Base-by-base conservation (phyloP, 2,888 invertebrate species). In the Limenitis camilla region DNA sequence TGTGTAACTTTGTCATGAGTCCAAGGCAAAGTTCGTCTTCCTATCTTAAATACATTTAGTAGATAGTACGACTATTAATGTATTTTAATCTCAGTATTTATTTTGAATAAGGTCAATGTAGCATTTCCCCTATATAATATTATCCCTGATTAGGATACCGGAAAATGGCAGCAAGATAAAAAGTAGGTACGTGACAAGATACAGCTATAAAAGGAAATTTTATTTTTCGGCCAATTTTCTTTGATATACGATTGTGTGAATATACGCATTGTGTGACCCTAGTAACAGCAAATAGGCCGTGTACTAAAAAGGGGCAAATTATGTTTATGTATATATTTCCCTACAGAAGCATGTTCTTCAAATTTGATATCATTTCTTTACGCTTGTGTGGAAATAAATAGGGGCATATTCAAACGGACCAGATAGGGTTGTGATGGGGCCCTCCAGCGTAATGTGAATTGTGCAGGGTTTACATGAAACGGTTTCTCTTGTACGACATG, bases 401-500 rank as follows among this genome's bases (percentile, higher is more conserved):
- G 48, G 52, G 53, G 40, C 49, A 49, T 44, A 52, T 57, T 55
- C 53, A 55, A 48, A 59, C 41, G 42, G 48, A 38, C 33, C 48
- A 49, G 47, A 54, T 52, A 54, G 52, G 49, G 61, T 62, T 65
- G 60, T 66, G 64, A 68, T 64, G 62, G 61, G 50, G 58, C 55
- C 56, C 58, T 57, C 53, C 55, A 52, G 56, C 45, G 39, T 44
- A 59, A 60, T 59, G 56, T 61, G 69, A 63, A 64, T n/a, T n/a
- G n/a, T n/a, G n/a, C n/a, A n/a, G n/a, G n/a, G n/a, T n/a, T n/a
- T n/a, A n/a, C n/a, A n/a, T n/a, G n/a, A n/a, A n/a, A n/a, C n/a
- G n/a, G n/a, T n/a, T n/a, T n/a, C n/a, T n/a, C n/a, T n/a, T n/a
- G n/a, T n/a, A n/a, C n/a, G n/a, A n/a, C n/a, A 62, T 67, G 64